Base-by-base conservation (phyloP, 2,113 vertebrate genomes). In the Mixornis gularis region DNA sequence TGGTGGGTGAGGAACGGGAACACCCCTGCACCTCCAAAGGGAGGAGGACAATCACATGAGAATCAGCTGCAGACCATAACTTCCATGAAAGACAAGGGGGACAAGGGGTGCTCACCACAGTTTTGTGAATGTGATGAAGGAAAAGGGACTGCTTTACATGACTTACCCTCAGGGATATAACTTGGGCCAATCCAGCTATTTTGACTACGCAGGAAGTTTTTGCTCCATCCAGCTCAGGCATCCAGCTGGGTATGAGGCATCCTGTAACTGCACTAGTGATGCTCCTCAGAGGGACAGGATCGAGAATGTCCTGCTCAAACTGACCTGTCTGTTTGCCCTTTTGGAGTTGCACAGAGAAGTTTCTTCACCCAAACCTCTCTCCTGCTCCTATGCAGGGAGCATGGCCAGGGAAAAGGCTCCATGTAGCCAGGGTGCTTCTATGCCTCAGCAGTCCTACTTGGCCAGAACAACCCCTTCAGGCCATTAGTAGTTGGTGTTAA, bases 361-460 rank as follows among this genome's bases (percentile, higher is more conserved):
- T 79, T 59, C 43, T 91, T 59, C 63, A 89, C 51, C 48, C 63
- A 82, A 89, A 58, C 8, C 9, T 85, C 48, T 89, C 26, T 27
- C 44, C 62, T 65, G 46, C 30, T 89, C 13, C 87, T 85, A 8
- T 32, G 25, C 84, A 77, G 91, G 86, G 71, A 94, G 30, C 20
- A 44, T 22, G 40, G 94, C 92, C 92, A 92, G 63, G 56, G 55
- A 43, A 93, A 93, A 94, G 66, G 68, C 78, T 89, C 62, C 4
- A 3, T 66, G 76, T 62, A 85, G 80, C 81, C 84, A 89, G 79
- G 58, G 66, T 89, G 71, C 93, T 93, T 73, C 81, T 89, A n/a
- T 85, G 71, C 56, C 71, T 94, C 78, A 89, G 89, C 89, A 91
- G 71, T 73, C 59, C 89, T 89, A 82, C 84, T 93, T 91, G 93